Evolutionary conservation across 2,888 invertebrate species (phyloP).

Genomic region (Anoncus sp.): DNA sequence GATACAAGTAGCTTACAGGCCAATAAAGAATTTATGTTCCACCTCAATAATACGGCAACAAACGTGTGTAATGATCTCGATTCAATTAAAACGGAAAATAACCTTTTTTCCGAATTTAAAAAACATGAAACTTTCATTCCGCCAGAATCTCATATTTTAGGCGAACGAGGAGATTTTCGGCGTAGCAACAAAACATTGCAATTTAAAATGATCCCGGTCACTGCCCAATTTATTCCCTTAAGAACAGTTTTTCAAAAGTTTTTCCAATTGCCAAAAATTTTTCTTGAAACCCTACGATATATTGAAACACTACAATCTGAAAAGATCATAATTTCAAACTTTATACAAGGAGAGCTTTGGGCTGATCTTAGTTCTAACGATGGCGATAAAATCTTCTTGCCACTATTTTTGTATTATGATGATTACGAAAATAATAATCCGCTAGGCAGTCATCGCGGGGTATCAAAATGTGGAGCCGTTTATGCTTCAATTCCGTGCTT

Average conservation of each 20-base stretch:
- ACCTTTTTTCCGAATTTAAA: constrained; percentile 47
- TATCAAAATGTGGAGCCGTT: constrained; percentile 59
- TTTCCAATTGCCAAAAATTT: constrained; percentile 53
- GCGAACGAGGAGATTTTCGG: constrained; percentile 48
- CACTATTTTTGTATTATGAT: constrained; percentile 60
- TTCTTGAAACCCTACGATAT: constrained; percentile 47
- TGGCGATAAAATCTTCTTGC: constrained; percentile 53
- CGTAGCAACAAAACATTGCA: constrained; percentile 6
- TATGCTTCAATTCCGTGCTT: constrained; percentile 59
- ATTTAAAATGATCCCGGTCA: constrained; percentile 48
- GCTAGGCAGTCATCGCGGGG: constrained; percentile 58
- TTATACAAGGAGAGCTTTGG: constrained; percentile 58
- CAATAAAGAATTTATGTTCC: constrained; percentile 17
- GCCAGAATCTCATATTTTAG: constrained; percentile 48
- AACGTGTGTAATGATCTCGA: constrained; percentile 20
- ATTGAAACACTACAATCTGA: constrained; percentile 35
- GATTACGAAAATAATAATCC: no score
- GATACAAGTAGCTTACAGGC: constrained; percentile 14
- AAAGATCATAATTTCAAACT: constrained; percentile 50
- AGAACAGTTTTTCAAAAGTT: constrained; percentile 45
- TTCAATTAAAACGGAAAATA: constrained; percentile 36
- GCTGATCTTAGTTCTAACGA: constrained; percentile 27
- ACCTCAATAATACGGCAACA: constrained; percentile 11
- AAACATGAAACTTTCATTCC: constrained; percentile 34
- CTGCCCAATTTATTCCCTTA: constrained; percentile 49